Evolutionary conservation across 2,113 vertebrate species (phyloP), one percentile per base, ranked within the genome.

Genomic region (Chelonoidis abingdonii): DNA sequence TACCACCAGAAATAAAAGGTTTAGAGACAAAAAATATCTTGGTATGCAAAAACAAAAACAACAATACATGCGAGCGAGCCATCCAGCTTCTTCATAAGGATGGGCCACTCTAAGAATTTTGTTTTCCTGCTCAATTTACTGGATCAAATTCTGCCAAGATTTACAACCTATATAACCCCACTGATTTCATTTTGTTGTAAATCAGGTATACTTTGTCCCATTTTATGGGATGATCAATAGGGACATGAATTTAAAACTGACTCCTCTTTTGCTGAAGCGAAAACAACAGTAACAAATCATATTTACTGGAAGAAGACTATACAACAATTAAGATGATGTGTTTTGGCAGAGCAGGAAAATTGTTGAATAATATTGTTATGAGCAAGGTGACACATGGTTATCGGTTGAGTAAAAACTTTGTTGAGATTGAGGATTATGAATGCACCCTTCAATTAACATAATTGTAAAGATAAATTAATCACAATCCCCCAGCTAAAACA

Each of bases 101-200:
- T 0, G 0, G 44, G 41, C 76, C 5, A 78, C 49, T 9, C 44
- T 9, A 52, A 92, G 52, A 49, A 89, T 8, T 21, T 47, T n/a
- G 87, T 82, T 76, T 82, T 0, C 0, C 75, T 56, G 17, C 24
- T 35, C 0, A 0, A 5, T 47, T 47, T 89, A 82, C 17, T 19
- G 80, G 25, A 41, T 79, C 57, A 87, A 88, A 84, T 2, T 87
- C 29, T 4, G 4, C 4, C 65, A 38, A 50, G 72, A 14, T 91
- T 85, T 78, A 89, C 84, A 90, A 16, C 4, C 38, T 72, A 38
- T 19, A 72, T 72, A 22, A 10, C 1, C 65, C 35, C n/a, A 10
- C 16, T 72, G n/a, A 72, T 72, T 72, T 21, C 9, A 72, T 72
- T 69, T 72, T 72, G 65, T 38, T 38, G 8, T 72, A 72, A 72